These are phyloP conservation scores for Chloroceryle inda DNA, from an alignment of 2,797 vertebrate genomes.

Conservation along the genomic window DNA sequence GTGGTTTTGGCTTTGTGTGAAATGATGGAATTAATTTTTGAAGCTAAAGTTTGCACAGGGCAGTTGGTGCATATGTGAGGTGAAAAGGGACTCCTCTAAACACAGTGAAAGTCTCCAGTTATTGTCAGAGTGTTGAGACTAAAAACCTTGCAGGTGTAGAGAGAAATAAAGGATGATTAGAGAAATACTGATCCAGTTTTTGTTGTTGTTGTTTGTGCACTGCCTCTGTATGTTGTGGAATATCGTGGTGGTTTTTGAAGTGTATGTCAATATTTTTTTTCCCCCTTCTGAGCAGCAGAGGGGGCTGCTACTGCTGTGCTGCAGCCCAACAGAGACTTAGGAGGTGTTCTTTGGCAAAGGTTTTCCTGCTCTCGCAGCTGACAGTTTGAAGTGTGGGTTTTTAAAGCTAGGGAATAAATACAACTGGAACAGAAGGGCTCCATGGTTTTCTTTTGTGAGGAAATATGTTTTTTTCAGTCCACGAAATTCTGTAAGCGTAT, in stretches of 20 bases:
- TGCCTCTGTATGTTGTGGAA: too few species aligned
- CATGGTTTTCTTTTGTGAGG: background rate
- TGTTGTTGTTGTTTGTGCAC: background rate
- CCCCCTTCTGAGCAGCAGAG: conserved; percentile 73
- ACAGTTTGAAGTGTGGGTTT: background rate
- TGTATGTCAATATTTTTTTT: background rate
- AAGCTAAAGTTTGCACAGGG: background rate
- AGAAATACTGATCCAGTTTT: background rate
- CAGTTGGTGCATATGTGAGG: background rate
- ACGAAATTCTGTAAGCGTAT: background rate
- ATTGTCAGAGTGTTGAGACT: background rate
- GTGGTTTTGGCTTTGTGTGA: background rate
- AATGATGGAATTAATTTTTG: background rate
- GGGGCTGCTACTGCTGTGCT: conserved; percentile 40
- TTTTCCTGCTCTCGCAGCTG: background rate
- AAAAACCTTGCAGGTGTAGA: background rate
- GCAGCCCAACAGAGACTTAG: background rate
- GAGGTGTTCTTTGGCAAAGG: background rate
- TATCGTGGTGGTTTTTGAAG: background rate
- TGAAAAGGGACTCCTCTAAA: background rate
- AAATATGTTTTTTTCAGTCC: background rate
- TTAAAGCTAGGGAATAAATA: background rate
- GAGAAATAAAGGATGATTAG: background rate
- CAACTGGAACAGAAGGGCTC: background rate
- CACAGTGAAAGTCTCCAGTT: background rate